Base-by-base conservation (phyloP, 2,888 invertebrate genomes). In the Parascotia fuliginaria region DNA sequence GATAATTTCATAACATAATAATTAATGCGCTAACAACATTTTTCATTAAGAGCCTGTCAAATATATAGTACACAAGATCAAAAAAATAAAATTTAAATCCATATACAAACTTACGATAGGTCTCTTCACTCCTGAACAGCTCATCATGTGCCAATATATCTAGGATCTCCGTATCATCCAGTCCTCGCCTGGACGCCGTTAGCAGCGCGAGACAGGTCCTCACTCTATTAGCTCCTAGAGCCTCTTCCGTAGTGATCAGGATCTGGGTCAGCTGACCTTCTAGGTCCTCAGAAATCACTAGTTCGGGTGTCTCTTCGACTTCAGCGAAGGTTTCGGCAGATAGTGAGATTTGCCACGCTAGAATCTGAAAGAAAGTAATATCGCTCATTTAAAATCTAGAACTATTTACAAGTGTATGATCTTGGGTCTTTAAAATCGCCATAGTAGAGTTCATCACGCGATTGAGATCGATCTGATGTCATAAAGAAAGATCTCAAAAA, bases 101-200 rank as follows among this genome's bases (percentile, higher is more conserved):
- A 16, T 1, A 3, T 14, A n/a, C 15, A 24, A 6, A 79, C 93
- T 92, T 73, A 95, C 95, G 87, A 65, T 95, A 94, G 33, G 95
- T 95, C 62, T 93, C 93, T 46, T 92, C 92, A 59, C 94, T 94
- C 58, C 94, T 93, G 60, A 95, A 95, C 60, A 92, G 88, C 31
- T 93, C 91, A 68, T 95, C 94, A 67, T 94, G 94, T 0, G 95
- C 94, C 53, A 95, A 71, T 55, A 95, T 83, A 72, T 95, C 96
- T 70, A 96, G 87, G 81, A 96, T 95, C 89, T 98, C 97, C 3
- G 95, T 95, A 74, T 96, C 96, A 13, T 95, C 95, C 36, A 97
- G 91, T 1, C 97, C 97, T 76, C 95, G 94, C 44, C 96, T 94
- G 5, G 97, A 94, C 2, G 96, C 95, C 0, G 96, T 94, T 49